These are phyloP conservation scores for Pseudomyrmex concolor DNA, from an alignment of 1,140 invertebrate genomes.

Conservation along the genomic window DNA sequence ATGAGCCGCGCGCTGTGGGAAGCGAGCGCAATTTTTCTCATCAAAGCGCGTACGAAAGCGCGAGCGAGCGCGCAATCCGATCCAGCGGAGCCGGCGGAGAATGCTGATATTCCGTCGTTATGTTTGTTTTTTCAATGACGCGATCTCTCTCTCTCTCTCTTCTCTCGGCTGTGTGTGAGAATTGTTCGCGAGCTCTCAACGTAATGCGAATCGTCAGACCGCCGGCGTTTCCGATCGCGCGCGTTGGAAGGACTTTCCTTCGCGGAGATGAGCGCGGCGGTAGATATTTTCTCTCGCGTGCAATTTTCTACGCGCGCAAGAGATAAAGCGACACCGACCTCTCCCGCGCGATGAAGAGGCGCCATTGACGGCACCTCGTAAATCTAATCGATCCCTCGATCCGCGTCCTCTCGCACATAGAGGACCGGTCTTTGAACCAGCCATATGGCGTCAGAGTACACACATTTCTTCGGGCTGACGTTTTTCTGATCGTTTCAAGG, in stretches of 20 bases:
- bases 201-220: background rate
- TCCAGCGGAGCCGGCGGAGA: background rate
- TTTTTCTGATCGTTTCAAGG: constrained; percentile 43
- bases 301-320: too few species aligned
- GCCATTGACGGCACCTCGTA: constrained; percentile 2
- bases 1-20: constrained; percentile 39
- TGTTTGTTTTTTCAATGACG: constrained; percentile 1
- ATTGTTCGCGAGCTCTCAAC: too few species aligned
- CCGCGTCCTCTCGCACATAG: background rate
- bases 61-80: constrained; percentile 26
- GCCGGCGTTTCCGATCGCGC: constrained; percentile 8
- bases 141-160: background rate
- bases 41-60: constrained; percentile 2
- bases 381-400: constrained; percentile 26
- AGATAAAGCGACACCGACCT: too few species aligned
- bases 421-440: constrained; percentile 29
- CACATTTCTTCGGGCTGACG: constrained; percentile 35
- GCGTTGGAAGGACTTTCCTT: too few species aligned
- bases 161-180: too few species aligned
- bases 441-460: constrained; percentile 17
- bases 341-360: too few species aligned
- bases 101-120: background rate
- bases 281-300: too few species aligned
- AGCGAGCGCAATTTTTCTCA: constrained; percentile 47
- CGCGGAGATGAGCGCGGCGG: background rate